Evolutionary conservation across 1,140 invertebrate species (phyloP), one percentile per base, ranked within the genome.

Genomic region (Danaus plexippus): DNA sequence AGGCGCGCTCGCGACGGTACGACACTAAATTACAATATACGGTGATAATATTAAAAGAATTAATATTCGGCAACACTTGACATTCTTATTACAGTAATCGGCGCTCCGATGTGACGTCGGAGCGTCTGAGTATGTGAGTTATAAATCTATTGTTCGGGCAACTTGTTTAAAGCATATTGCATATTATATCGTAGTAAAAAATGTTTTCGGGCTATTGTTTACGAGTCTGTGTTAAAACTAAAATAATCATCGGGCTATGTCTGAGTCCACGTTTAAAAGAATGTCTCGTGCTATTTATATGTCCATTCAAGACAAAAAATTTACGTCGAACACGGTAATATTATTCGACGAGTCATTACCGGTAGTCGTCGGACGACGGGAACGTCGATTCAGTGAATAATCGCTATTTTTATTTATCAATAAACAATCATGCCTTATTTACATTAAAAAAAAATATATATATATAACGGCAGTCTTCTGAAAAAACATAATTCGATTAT

Each of bases 21-120:
- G 67, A 51, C 52, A 73, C 81, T 86, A 82, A 86, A 77, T 75
- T 77, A 85, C 78, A 79, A 80, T 81, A 83, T 73, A 82, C 70
- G 78, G 74, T 79, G 81, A 83, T 83, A 83, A 78, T 82, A 86
- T 82, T 81, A 80, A 83, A 82, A 82, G 75, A 82, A 83, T 72
- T 75, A 70, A 70, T 82, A 85, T 86, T 86, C 83, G 73, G 83
- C 83, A 86, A 86, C 83, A 86, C 83, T 85, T 84, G 83, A 86
- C 80, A 84, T 84, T 83, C 83, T 75, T 77, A 74, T 57, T 54
- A 47, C 62, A 61, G 72, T n/a, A n/a, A n/a, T n/a, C n/a, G n/a
- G n/a, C n/a, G n/a, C n/a, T n/a, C n/a, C n/a, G n/a, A n/a, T n/a
- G n/a, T 72, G 73, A 65, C 67, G 22, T 32, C 22, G 22, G 22